Percentiles rank a stretch among this genome's conserved stretches.
Conservation (phyloP, 2,888 invertebrate genomes). For the Amphipyra tragopoginis region DNA sequence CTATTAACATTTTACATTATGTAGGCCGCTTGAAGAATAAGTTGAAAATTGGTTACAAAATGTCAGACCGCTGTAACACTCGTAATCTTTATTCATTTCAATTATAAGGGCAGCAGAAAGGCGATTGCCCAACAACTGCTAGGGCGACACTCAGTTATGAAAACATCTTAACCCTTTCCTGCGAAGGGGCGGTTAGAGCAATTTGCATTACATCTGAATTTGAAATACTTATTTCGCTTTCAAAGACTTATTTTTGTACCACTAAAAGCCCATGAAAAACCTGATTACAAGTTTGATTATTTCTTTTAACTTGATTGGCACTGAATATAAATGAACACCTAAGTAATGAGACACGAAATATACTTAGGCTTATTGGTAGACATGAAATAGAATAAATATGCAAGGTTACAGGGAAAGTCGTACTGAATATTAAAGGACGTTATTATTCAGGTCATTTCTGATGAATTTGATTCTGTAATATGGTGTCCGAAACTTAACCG, state of each 20-base stretch:
- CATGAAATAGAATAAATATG: too few species aligned
- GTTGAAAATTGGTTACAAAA: conserved; percentile 45
- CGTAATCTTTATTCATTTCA: conserved; percentile 80
- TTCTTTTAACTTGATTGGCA: conserved; percentile 24
- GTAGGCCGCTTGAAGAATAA: conserved; percentile 23
- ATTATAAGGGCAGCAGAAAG: conserved; percentile 72
- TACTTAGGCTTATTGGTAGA: too few species aligned
- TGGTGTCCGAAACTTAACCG: too few species aligned
- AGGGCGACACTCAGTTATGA: conserved; percentile 82
- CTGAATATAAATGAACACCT: conserved; percentile 24
- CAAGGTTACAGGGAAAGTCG: too few species aligned
- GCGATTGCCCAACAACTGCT: conserved; percentile 70
- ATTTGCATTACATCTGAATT: conserved; percentile 85
- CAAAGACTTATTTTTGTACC: conserved; percentile 53
- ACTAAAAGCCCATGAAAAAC: conserved; percentile 43
- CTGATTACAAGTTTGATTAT: conserved; percentile 40
- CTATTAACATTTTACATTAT: conserved; percentile 44
- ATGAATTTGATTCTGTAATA: too few species aligned
- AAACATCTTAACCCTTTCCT: conserved; percentile 85
- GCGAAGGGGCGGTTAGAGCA: conserved; percentile 67
- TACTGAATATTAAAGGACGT: too few species aligned
- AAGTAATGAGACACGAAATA: background rate
- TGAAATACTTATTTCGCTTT: conserved; percentile 70
- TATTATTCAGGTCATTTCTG: too few species aligned
- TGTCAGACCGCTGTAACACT: conserved; percentile 50